Conservation (phyloP, 1,140 invertebrate species). For the Megalonaias nervosa region DNA sequence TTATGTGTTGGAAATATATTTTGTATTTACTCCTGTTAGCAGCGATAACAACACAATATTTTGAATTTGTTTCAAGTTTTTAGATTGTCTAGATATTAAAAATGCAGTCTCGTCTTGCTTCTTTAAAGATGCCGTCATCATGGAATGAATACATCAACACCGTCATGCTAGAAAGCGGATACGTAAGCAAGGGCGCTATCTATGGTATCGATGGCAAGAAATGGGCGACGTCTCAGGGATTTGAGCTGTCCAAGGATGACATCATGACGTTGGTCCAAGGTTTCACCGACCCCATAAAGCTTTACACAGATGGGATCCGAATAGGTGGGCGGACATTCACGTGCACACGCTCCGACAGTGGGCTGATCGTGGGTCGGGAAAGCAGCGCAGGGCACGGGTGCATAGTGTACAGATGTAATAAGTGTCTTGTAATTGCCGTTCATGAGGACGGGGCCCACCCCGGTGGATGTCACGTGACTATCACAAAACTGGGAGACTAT, state of each 20-base stretch:
- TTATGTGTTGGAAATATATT: too few species aligned
- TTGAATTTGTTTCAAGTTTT: too few species aligned
- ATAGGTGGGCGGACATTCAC: constrained; percentile 44
- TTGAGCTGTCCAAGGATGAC: constrained; percentile 40
- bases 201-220: constrained; percentile 42
- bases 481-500: constrained; percentile 55
- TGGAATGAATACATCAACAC: constrained; percentile 58
- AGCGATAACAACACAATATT: too few species aligned
- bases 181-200: constrained; percentile 50
- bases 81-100: background rate
- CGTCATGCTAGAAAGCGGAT: constrained; percentile 53
- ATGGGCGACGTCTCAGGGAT: constrained; percentile 47
- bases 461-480: constrained; percentile 50
- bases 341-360: constrained; percentile 47
- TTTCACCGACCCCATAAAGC: constrained; percentile 45
- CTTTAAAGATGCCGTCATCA: constrained; percentile 48
- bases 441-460: constrained; percentile 54
- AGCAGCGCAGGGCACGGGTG: constrained; percentile 46
- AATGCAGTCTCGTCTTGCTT: constrained; percentile 40
- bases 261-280: constrained; percentile 37
- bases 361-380: constrained; percentile 50
- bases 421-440: constrained; percentile 47
- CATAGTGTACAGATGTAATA: constrained; percentile 50
- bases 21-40: too few species aligned
- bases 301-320: constrained; percentile 43